A percentile compares a stretch with the other conserved stretches of the same genome.
phyloP scores from a whole-genome alignment of 2,797 vertebrate genomes.

The Anableps anableps region DNA sequence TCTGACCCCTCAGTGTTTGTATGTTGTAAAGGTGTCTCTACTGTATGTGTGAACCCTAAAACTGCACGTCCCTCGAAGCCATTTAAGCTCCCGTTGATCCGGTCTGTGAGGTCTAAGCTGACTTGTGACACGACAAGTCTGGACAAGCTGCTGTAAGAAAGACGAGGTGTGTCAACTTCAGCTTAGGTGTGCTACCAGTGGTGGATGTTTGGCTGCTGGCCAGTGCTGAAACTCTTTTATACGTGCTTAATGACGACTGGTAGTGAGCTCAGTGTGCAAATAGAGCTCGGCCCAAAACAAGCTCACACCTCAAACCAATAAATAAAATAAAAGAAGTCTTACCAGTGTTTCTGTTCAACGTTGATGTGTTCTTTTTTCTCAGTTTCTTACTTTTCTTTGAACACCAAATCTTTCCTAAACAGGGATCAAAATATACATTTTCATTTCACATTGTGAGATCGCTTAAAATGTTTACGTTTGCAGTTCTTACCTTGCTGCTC shows the following conservation, averaged over 20 bases:
- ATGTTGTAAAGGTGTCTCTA: not conserved
- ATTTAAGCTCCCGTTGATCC: constrained; percentile 70
- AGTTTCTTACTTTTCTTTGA: constrained; percentile 94
- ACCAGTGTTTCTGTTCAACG: constrained; percentile 89
- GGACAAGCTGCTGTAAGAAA: constrained; percentile 53
- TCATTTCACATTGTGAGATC: constrained; percentile 24
- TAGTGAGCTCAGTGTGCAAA: constrained; percentile 10
- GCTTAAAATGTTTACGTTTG: constrained; percentile 5
- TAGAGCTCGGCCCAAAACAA: not conserved
- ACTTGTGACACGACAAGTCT: constrained; percentile 59
- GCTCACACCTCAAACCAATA: constrained; percentile 5
- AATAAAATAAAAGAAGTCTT: constrained; percentile 49
- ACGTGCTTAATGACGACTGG: constrained; percentile 30
- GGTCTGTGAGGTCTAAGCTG: constrained; percentile 71
- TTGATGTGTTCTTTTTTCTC: constrained; percentile 88
- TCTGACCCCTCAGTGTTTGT: constrained; percentile 7
- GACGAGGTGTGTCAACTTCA: constrained; percentile 41
- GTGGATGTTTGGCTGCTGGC: constrained; percentile 32
- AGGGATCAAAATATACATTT: constrained; percentile 5
- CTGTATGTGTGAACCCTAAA: constrained; percentile 27
- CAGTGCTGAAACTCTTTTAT: constrained; percentile 14
- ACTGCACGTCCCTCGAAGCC: constrained; percentile 45
- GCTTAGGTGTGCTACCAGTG: constrained; percentile 33
- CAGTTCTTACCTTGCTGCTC: constrained; percentile 79
- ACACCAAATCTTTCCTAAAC: constrained; percentile 91